These are phyloP conservation scores for Coregonus sp. DNA, from an alignment of 2,797 vertebrate genomes.

Conservation along the genomic window DNA sequence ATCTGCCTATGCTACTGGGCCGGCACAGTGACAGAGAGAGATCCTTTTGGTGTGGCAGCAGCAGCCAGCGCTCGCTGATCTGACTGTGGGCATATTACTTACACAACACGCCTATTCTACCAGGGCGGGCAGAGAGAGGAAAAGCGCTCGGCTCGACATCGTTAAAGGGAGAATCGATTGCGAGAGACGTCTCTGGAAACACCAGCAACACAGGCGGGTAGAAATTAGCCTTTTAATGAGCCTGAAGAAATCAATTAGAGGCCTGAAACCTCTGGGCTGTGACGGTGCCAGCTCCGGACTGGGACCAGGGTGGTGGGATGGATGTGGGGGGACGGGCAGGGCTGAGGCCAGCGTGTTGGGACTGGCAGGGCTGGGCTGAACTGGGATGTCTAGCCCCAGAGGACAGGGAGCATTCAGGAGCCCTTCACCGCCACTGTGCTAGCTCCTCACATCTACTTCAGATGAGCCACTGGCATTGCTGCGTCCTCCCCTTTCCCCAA, in stretches of 20 bases:
- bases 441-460: constrained; percentile 13
- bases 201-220: constrained; percentile 29
- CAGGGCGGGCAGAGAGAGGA: constrained; percentile 18
- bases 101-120: constrained; percentile 67
- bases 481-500: not conserved
- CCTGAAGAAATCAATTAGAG: constrained; percentile 16
- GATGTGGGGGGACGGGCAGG: not conserved
- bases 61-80: constrained; percentile 45
- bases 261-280: not conserved
- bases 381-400: constrained; percentile 5
- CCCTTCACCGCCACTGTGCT: not conserved
- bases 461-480: not conserved
- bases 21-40: constrained; percentile 54
- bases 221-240: constrained; percentile 11
- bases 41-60: constrained; percentile 38
- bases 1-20: constrained; percentile 45
- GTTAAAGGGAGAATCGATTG: constrained; percentile 49
- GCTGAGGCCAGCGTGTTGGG: too few species aligned
- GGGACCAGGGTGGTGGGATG: constrained; percentile 10
- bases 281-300: not conserved
- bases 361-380: not conserved
- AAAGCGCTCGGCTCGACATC: constrained; percentile 44
- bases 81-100: constrained; percentile 65
- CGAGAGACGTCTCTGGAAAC: constrained; percentile 35
- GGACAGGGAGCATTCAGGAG: not conserved